Conservation (phyloP, 2,113 vertebrate species). For the Psittacara wagleri region DNA sequence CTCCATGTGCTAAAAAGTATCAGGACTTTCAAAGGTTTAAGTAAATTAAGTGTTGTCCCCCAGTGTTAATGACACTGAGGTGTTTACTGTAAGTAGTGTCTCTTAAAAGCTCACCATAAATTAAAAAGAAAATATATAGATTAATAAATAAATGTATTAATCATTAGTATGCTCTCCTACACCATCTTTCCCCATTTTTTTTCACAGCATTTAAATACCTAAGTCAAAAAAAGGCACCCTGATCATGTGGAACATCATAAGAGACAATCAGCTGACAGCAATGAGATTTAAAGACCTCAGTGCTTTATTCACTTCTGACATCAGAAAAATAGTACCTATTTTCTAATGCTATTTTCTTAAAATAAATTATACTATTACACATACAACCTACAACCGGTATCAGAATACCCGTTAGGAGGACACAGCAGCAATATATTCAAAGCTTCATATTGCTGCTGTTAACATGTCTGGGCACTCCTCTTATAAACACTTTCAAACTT, state of each 20-base stretch:
- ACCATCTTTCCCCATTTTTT: neutral
- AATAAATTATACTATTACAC: neutral
- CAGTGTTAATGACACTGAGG: neutral
- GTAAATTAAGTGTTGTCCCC: neutral
- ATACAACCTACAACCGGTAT: neutral
- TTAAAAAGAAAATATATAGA: neutral
- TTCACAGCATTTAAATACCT: neutral
- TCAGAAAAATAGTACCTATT: neutral
- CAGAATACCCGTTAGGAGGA: neutral
- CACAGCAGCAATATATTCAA: neutral
- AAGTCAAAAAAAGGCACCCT: neutral
- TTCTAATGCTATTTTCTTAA: neutral
- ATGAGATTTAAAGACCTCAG: neutral
- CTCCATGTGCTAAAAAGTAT: neutral
- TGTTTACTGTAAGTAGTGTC: neutral
- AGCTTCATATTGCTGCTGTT: neutral
- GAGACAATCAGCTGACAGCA: neutral
- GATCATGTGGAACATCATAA: neutral
- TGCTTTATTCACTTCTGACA: neutral
- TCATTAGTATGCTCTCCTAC: neutral
- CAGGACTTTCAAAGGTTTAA: neutral
- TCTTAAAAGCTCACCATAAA: neutral
- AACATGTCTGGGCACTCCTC: neutral
- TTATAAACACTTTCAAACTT: neutral
- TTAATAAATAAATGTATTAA: neutral